Evolutionary conservation across 1,140 invertebrate species (phyloP), one percentile per base, ranked within the genome.

Genomic region (Atta cephalotes): DNA sequence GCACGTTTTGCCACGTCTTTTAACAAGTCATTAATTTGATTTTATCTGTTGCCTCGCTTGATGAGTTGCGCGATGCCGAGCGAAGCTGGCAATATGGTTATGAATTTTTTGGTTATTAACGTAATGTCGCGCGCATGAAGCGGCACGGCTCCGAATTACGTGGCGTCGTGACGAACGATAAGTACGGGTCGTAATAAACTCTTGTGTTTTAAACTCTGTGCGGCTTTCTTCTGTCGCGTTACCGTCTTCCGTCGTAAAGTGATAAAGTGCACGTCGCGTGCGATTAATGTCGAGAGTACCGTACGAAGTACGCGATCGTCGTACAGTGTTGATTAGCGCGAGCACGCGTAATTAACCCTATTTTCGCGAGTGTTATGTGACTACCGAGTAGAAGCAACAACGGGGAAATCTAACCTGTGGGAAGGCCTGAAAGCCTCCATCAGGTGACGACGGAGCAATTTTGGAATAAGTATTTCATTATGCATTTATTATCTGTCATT

Each of bases 231-330:
- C 39, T 70, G 21, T 21, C 66, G 66, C 21, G 1, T 70, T 45
- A 45, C 6, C 16, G 21, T 51, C 39, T 51, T 21, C 66, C 66
- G 66, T 51, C 39, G 39, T 70, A 49, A 51, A 18, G 39, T 49
- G 66, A 49, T 70, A 51, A 70, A 70, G 66, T 25, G 66, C 39
- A n/a, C 39, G 66, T 70, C 39, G 66, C 39, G 66, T n/a, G 21
- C 39, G 66, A 70, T 70, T 70, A 70, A 70, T 51, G 35, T 68
- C 18, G 9, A 18, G 63, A 35, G 63, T 68, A n/a, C 35, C 21
- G 66, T 70, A 21, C 39, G 3, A 68, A 70, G 14, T 70, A 51
- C 66, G 66, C 66, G 66, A 70, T 70, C 66, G 66, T 45, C 18
- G 65, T 14, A 25, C 12, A 49, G 39, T 25, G 66, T 5, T 51